phyloP scores from a whole-genome alignment of 2,888 invertebrate genomes.

The Lathronympha strigana region DNA sequence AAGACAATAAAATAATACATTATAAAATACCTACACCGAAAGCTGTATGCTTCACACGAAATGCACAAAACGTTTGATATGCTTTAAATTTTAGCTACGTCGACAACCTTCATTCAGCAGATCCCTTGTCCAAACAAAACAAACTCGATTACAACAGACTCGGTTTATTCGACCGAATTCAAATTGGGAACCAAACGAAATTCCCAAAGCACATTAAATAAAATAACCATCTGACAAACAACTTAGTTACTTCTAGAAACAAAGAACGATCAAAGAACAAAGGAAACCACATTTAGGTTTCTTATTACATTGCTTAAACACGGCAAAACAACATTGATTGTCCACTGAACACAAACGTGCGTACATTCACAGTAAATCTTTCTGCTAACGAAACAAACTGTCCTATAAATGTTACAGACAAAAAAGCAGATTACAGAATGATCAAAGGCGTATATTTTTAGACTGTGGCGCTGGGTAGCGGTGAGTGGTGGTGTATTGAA shows the following conservation, averaged over 20 bases:
- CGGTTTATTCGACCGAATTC: slow-evolving; percentile 16
- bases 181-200: slow-evolving; percentile 11
- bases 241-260: slow-evolving; percentile 34
- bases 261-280: slow-evolving; percentile 33
- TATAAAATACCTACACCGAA: too few relatives aligned
- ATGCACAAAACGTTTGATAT: too few relatives aligned
- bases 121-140: slow-evolving; percentile 4
- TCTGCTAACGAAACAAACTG: background rate
- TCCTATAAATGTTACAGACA: slow-evolving; percentile 1
- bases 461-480: slow-evolving; percentile 26
- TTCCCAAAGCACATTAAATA: slow-evolving; percentile 18
- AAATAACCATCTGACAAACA: slow-evolving; percentile 27
- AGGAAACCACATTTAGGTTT: slow-evolving; percentile 35
- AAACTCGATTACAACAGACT: slow-evolving; percentile 1
- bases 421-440: slow-evolving; percentile 24
- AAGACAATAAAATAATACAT: too few relatives aligned
- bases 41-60: too few relatives aligned
- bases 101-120: background rate
- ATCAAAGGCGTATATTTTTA: slow-evolving; percentile 37
- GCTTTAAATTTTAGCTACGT: background rate
- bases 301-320: slow-evolving; percentile 40
- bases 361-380: slow-evolving; percentile 34
- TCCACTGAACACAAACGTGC: slow-evolving; percentile 22
- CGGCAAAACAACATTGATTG: slow-evolving; percentile 39
- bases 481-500: slow-evolving; percentile 26